Base-by-base conservation (phyloP, 2,797 vertebrate species). In the Poliocrania exsul region DNA sequence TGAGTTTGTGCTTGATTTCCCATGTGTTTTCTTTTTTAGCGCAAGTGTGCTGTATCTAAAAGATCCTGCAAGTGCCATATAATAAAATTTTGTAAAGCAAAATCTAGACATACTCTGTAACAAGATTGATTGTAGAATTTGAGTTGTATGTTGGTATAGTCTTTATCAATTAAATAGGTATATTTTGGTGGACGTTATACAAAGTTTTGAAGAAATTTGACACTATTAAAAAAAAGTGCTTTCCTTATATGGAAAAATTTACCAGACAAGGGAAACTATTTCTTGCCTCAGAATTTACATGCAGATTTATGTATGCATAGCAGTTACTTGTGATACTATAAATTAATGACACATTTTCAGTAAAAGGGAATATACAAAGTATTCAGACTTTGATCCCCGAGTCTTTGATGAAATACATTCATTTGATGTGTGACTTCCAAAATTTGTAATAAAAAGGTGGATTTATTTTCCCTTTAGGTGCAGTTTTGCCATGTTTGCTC, bases 371-470 rank as follows among this genome's bases (percentile, higher is more conserved):
- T 67, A 44, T 73, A 86, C 51, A 50, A n/a, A 80, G 28, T 56
- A 31, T 57, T 91, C 40, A 44, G 31, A 47, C 80, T 90, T 91
- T 89, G 54, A 89, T 89, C n/a, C 37, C 28, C 1, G 21, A 71
- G 47, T 79, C 74, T 96, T 89, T 92, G 54, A 74, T 92, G 47
- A 87, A 94, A 46, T 72, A 50, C 23, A 35, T 75, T 86, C 5
- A 50, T 77, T 70, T 35, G 38, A 64, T 89, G 13, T 61, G 14
- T 71, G 81, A 77, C 37, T 90, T 89, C 13, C 25, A n/a, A 83
- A 69, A 81, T 87, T 58, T 72, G n/a, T 82, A 70, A 73, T 88
- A 38, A 62, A 82, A 89, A 78, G 17, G 7, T 74, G 26, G 11
- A 17, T 19, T 47, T 81, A 64, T 82, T 75, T 62, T 65, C 26